These are phyloP conservation scores for Caiman crocodilus DNA, from an alignment of 2,797 vertebrate species.

Conservation along the genomic window DNA sequence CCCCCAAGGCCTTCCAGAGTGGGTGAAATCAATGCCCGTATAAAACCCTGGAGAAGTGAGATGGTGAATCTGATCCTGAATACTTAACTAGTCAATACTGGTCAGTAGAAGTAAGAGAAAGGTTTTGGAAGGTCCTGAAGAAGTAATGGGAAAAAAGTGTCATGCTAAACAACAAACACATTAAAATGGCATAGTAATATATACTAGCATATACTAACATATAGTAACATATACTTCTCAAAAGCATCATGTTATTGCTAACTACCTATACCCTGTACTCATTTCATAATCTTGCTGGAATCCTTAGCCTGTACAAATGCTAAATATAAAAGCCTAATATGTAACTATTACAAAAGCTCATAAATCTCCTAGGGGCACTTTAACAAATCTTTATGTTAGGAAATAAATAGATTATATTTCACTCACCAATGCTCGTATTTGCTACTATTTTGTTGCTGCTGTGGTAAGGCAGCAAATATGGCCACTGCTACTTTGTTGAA, in stretches of 20 bases:
- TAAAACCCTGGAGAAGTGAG: neutral
- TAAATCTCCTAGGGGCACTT: constrained; percentile 3
- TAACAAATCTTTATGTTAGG: constrained; percentile 7
- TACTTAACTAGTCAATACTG: constrained; percentile 18
- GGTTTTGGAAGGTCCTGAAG: neutral
- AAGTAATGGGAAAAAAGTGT: neutral
- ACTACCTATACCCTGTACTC: neutral
- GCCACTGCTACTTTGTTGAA: constrained; percentile 18
- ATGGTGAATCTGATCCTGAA: neutral
- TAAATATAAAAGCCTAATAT: neutral
- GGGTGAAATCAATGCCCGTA: too few relatives aligned
- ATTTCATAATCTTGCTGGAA: neutral
- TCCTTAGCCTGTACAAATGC: neutral
- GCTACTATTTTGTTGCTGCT: neutral
- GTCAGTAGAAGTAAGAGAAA: neutral
- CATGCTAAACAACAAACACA: neutral
- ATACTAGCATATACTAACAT: neutral
- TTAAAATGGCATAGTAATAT: neutral
- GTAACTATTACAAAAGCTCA: constrained; percentile 32
- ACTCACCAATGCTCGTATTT: neutral
- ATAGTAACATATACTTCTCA: neutral
- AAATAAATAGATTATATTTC: constrained; percentile 31
- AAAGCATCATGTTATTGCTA: neutral
- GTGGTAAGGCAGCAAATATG: constrained; percentile 43
- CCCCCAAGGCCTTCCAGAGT: too few relatives aligned